These are phyloP conservation scores for Gonocerus acuteangulatus DNA, from an alignment of 2,888 invertebrate genomes.

Conservation along the genomic window DNA sequence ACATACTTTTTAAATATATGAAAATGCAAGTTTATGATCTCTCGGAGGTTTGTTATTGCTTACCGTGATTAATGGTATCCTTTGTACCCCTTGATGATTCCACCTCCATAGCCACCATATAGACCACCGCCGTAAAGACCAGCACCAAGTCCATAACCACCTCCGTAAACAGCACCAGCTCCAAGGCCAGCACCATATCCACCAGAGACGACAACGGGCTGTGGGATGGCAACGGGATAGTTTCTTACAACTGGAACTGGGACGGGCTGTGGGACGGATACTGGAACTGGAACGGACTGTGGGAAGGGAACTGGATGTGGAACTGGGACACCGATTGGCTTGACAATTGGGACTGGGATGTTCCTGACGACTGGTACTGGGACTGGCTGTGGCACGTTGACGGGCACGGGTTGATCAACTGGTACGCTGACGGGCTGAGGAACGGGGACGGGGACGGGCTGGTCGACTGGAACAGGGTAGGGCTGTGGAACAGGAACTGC, in stretches of 20 bases:
- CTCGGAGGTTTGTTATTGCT: no score
- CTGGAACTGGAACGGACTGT: conserved; percentile 46
- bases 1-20: no score
- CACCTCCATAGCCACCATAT: background rate
- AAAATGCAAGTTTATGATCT: no score
- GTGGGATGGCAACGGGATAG: conserved; percentile 47
- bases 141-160: background rate
- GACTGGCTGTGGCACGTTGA: conserved; percentile 37
- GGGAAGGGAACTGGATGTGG: conserved; percentile 45
- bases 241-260: conserved; percentile 44
- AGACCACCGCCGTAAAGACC: background rate
- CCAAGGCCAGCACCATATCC: background rate
- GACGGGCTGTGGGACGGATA: conserved; percentile 46
- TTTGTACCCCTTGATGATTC: background rate
- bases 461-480: conserved; percentile 40
- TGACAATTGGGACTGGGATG: conserved; percentile 44
- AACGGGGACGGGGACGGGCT: conserved; percentile 38
- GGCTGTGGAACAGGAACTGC: conserved; percentile 37
- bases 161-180: background rate
- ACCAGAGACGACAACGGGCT: conserved; percentile 42
- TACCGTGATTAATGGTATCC: no score
- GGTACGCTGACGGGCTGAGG: conserved; percentile 38
- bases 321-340: conserved; percentile 44
- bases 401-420: conserved; percentile 37
- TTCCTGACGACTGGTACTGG: conserved; percentile 37